These are phyloP conservation scores for Centruroides sculpturatus DNA, from an alignment of 1,140 invertebrate species.

Conservation along the genomic window DNA sequence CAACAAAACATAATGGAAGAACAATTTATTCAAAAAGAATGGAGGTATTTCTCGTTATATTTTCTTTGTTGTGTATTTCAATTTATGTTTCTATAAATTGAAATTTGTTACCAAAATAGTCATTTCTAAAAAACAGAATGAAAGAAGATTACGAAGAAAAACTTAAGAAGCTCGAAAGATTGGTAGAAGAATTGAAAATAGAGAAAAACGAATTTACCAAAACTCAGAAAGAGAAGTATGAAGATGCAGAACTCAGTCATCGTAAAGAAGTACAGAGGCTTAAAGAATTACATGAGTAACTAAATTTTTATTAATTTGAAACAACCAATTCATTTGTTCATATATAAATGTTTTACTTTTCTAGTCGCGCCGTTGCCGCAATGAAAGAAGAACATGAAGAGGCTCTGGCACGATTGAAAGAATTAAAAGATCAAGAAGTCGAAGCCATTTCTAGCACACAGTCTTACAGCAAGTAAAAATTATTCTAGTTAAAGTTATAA, in stretches of 20 bases:
- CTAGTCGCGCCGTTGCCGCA: constrained; percentile 1
- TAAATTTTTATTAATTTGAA: background rate
- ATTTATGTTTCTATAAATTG: background rate
- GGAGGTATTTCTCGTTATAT: background rate
- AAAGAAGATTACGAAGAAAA: constrained; percentile 2
- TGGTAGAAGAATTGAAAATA: background rate
- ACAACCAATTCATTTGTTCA: background rate
- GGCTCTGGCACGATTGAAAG: constrained; percentile 7
- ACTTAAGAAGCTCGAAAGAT: background rate
- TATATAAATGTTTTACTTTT: background rate
- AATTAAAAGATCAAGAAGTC: constrained; percentile 12
- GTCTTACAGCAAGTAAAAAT: constrained; percentile 3
- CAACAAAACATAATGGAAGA: constrained; percentile 2
- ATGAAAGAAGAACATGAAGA: constrained; percentile 16
- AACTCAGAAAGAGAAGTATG: constrained; percentile 1
- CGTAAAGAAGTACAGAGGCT: constrained; percentile 9
- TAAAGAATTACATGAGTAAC: constrained; percentile 13
- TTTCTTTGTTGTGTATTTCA: background rate
- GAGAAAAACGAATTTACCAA: constrained; percentile 2
- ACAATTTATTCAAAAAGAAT: background rate
- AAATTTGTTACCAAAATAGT: background rate
- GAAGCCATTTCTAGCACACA: constrained; percentile 14
- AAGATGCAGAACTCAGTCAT: constrained; percentile 2
- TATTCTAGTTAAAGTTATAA: background rate
- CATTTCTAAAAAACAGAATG: background rate